Conservation (phyloP, 35 echinoderm and acorn worm species). For the Anneissia japonica region DNA sequence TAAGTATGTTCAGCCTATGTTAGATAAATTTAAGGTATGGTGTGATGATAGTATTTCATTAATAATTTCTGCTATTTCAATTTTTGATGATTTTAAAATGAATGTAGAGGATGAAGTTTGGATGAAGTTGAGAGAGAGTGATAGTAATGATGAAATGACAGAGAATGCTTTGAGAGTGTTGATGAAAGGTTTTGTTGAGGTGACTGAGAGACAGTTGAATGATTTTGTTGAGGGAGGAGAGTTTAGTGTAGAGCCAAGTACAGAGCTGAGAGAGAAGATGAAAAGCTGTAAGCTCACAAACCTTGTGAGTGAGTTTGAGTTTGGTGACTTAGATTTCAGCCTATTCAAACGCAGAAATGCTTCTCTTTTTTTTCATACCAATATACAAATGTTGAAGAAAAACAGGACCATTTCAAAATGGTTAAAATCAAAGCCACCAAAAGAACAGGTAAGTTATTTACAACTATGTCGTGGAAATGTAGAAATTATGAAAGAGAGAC, state of each 20-base stretch:
- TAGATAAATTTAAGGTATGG: conserved; percentile 14
- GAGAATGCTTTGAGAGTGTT: background rate
- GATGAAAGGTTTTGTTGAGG: conserved; percentile 10
- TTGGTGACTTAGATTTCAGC: conserved; percentile 50
- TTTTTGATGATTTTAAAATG: background rate
- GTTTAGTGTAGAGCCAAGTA: conserved; percentile 8
- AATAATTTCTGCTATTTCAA: background rate
- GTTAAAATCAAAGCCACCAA: background rate
- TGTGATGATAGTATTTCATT: background rate
- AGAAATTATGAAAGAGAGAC: background rate
- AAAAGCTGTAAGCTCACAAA: conserved; percentile 35
- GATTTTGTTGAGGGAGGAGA: conserved; percentile 30
- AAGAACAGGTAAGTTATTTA: background rate
- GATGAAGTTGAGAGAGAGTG: background rate
- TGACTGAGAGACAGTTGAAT: conserved; percentile 8
- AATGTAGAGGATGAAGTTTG: background rate
- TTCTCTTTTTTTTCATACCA: conserved; percentile 12
- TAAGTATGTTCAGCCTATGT: conserved; percentile 20
- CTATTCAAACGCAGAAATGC: conserved; percentile 25
- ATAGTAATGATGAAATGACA: background rate
- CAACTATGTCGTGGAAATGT: background rate
- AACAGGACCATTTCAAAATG: conserved; percentile 30
- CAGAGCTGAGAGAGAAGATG: conserved; percentile 19
- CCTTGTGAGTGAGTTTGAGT: conserved; percentile 39
- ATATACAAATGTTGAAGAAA: conserved; percentile 21